phyloP scores from a whole-genome alignment of 2,113 vertebrate genomes.

The Caloenas nicobarica region DNA sequence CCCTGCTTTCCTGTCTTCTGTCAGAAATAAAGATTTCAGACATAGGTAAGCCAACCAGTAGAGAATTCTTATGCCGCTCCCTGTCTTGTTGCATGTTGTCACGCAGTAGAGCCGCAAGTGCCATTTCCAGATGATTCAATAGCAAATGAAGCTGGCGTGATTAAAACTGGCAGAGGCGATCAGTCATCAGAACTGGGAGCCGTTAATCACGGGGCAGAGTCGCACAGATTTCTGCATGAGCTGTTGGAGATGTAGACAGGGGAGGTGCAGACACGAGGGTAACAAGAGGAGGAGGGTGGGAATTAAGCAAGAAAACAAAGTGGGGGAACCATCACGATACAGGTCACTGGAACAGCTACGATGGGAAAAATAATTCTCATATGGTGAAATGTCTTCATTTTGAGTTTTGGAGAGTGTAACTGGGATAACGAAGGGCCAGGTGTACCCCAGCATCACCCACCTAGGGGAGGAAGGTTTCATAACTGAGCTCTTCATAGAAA shows the following conservation, averaged over 20 bases:
- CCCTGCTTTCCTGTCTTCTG: constrained; percentile 84
- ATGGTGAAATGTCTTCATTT: not conserved
- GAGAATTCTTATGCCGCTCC: constrained; percentile 69
- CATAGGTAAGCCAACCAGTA: constrained; percentile 93
- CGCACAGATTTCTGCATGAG: not conserved
- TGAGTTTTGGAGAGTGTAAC: not conserved
- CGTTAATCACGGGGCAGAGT: constrained; percentile 38
- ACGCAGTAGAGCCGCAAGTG: constrained; percentile 66
- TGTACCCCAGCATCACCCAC: not conserved
- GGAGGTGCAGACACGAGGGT: not conserved
- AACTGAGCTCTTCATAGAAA: not conserved
- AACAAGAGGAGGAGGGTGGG: not conserved
- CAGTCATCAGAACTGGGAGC: constrained; percentile 39
- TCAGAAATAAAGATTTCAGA: constrained; percentile 99
- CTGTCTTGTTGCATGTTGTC: constrained; percentile 74
- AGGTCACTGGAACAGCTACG: not conserved
- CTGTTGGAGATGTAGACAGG: not conserved
- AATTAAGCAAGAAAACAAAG: not conserved
- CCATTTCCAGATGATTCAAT: constrained; percentile 52
- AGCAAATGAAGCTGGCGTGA: constrained; percentile 51
- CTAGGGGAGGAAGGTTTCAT: not conserved
- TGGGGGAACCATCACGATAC: not conserved
- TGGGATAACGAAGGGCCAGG: not conserved
- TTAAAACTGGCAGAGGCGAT: constrained; percentile 56
- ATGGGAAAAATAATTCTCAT: not conserved